Evolutionary conservation across 1,140 invertebrate genomes (phyloP), one percentile per base, ranked within the genome.

Genomic region (Euborellia annulipes): DNA sequence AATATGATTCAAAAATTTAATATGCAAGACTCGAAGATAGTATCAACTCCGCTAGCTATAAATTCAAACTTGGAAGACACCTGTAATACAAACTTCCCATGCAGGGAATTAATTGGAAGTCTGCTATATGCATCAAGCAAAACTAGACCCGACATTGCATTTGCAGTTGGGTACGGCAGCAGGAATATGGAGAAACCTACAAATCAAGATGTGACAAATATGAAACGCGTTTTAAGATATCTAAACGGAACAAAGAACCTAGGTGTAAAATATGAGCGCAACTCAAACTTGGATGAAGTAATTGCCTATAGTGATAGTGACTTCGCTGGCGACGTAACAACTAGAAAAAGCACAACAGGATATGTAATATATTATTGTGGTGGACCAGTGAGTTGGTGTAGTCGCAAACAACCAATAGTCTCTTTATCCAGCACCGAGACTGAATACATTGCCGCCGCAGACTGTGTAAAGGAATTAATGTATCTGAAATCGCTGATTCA

Each of bases 251-350:
- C 52, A 18, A 14, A 32, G 36, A 13, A 52, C 43, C 37, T 43
- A 17, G 53, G 51, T 7, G 21, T 61, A 14, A 4, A 13, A 38
- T 38, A 17, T 38, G 36, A 38, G n/a, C 14, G 13, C n/a, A 8
- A 18, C 36, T 7, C 4, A 17, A 8, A 8, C 3, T 8, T 38
- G 36, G n/a, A 38, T 3, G 23, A 52, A 18, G 13, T 44, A 41
- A 39, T 16, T 11, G 47, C 27, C 0, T 63, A 50, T 45, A 40
- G 45, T 19, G 62, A 62, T 50, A 47, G 59, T 13, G 62, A 63
- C 47, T 61, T 50, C 50, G 60, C 54, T 2, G 54, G 48, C n/a
- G 55, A 55, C 50, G 7, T 18, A 2, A 22, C 42, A 2, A 49
- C 47, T 9, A 38, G 60, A 36, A 55, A 55, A 48, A 55, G 54